phyloP scores from a whole-genome alignment of 2,113 vertebrate genomes.

The Tinamus guttatus region DNA sequence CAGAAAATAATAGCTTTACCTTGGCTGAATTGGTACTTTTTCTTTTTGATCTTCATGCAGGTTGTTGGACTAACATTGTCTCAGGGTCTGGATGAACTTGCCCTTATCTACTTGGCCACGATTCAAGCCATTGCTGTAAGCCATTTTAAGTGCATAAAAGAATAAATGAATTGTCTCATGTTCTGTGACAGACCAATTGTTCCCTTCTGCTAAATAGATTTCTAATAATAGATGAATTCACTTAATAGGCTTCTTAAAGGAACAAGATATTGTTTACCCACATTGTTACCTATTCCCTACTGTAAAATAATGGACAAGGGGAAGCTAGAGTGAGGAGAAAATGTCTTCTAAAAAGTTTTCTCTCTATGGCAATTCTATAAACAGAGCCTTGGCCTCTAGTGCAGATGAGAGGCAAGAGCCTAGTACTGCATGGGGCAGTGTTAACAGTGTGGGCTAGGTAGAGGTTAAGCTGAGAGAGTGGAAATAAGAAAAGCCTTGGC shows the following conservation, averaged over 20 bases:
- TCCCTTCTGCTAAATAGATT: conserved; percentile 51
- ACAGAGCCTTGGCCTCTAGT: background rate
- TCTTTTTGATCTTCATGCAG: conserved; percentile 76
- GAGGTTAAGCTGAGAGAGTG: background rate
- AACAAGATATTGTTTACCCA: background rate
- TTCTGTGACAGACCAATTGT: background rate
- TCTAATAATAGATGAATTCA: conserved; percentile 40
- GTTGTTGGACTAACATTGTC: conserved; percentile 89
- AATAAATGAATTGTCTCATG: conserved; percentile 14
- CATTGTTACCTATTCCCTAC: background rate
- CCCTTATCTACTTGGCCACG: conserved; percentile 92
- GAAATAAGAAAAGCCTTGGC: background rate
- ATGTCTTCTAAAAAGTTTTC: background rate
- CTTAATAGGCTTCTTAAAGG: background rate
- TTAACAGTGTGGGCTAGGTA: background rate
- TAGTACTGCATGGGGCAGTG: background rate
- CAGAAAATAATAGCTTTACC: conserved; percentile 21
- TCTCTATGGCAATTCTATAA: background rate
- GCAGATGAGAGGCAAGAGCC: background rate
- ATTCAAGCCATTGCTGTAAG: conserved; percentile 94
- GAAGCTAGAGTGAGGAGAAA: background rate
- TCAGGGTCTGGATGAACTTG: conserved; percentile 89
- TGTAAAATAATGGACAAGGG: background rate
- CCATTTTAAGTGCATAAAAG: conserved; percentile 45
- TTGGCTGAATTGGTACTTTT: conserved; percentile 32